These are phyloP conservation scores for Bombyx huttoni DNA, from an alignment of 2,888 invertebrate genomes.

Conservation along the genomic window DNA sequence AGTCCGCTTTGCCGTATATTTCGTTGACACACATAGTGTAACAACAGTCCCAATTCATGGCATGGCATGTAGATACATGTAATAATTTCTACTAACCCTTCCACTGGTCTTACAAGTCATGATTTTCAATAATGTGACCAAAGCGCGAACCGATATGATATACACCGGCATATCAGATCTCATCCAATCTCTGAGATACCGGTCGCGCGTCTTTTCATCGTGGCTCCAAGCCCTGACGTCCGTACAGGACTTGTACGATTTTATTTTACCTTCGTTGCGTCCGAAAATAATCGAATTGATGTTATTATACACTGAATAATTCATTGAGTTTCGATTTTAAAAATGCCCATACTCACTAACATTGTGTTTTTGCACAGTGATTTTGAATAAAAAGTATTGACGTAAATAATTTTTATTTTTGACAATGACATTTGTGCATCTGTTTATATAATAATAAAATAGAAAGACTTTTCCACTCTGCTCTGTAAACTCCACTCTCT, in stretches of 20 bases:
- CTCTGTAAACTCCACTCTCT: too few species aligned
- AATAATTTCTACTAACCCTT: conserved; percentile 20
- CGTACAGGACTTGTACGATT: conserved; percentile 62
- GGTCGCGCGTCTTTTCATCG: conserved; percentile 29
- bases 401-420: not conserved
- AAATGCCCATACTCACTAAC: not conserved
- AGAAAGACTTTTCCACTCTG: too few species aligned
- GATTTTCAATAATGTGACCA: conserved; percentile 28
- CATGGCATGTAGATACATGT: too few species aligned
- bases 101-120: conserved; percentile 39
- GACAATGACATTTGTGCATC: not conserved
- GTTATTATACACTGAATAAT: conserved; percentile 15
- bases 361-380: not conserved
- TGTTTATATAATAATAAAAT: not conserved
- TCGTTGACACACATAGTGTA: not conserved
- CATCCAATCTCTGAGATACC: conserved; percentile 59
- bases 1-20: too few species aligned
- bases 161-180: conserved; percentile 47
- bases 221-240: conserved; percentile 73
- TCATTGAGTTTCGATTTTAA: conserved; percentile 30
- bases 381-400: not conserved
- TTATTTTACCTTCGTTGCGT: conserved; percentile 68
- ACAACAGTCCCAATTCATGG: not conserved
- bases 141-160: conserved; percentile 31
- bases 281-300: conserved; percentile 29